Conservation (phyloP, 2,797 vertebrate genomes). For the Morus bassanus region DNA sequence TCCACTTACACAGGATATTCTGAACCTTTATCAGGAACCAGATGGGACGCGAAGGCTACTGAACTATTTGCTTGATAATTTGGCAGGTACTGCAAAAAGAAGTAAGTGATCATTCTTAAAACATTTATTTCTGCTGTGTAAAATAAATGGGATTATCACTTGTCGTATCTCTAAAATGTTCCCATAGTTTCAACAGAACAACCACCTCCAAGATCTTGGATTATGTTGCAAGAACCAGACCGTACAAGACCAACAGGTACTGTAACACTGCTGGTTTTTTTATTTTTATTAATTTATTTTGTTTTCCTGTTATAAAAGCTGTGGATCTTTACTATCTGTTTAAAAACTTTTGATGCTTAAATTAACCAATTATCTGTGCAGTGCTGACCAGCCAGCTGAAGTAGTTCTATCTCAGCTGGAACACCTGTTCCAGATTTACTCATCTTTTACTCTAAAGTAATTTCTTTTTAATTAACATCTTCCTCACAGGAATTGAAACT, state of each 20-base stretch:
- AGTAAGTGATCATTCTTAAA: constrained; percentile 83
- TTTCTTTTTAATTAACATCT: neutral
- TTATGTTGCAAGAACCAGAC: constrained; percentile 93
- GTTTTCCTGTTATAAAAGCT: neutral
- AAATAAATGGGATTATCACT: constrained; percentile 59
- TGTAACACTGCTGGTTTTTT: neutral
- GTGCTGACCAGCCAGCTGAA: neutral
- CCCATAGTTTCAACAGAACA: constrained; percentile 90
- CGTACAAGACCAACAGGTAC: constrained; percentile 86
- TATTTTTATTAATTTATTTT: no score
- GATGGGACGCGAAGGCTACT: constrained; percentile 96
- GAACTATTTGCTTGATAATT: constrained; percentile 99
- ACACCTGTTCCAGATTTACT: neutral
- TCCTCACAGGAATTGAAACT: neutral
- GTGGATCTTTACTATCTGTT: neutral
- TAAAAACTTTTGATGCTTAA: neutral
- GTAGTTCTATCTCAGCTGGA: neutral
- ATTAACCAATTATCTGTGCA: neutral
- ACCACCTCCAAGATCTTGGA: constrained; percentile 95
- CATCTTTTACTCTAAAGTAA: neutral
- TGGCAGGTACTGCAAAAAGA: constrained; percentile 96
- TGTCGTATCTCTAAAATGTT: constrained; percentile 28
- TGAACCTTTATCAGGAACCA: constrained; percentile 98
- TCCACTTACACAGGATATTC: constrained; percentile 98
- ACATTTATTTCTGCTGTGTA: constrained; percentile 38